Evolutionary conservation across 2,888 invertebrate genomes (phyloP).

Genomic region (Zaprionus lineosus): DNA sequence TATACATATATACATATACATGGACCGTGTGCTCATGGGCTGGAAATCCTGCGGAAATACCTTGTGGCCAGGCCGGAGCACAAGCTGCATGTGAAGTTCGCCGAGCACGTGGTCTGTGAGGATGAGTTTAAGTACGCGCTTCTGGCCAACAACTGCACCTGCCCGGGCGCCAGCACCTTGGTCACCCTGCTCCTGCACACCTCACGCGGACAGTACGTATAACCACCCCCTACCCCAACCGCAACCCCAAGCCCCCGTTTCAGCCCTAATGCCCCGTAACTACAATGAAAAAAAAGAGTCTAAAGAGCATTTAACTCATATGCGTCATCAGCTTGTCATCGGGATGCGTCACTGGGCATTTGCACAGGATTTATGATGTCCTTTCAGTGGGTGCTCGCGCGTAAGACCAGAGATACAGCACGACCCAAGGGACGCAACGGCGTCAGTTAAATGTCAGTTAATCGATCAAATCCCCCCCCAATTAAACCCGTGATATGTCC

Average conservation of each 20-base stretch:
- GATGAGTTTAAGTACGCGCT: conserved; percentile 99
- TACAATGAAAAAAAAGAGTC: neutral
- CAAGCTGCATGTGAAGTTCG: conserved; percentile 99
- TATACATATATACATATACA: neutral
- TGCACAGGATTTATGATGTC: conserved; percentile 2
- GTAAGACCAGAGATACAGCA: no score
- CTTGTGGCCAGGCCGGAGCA: conserved; percentile 91
- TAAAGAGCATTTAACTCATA: conserved; percentile 24
- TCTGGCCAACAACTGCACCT: conserved; percentile 98
- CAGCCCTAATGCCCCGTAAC: conserved; percentile 24
- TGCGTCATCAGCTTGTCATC: conserved; percentile 51
- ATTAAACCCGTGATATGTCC: no score
- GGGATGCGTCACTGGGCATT: conserved; percentile 35
- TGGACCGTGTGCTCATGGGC: conserved; percentile 8
- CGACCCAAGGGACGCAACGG: no score
- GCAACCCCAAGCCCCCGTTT: no score
- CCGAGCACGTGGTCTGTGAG: conserved; percentile 99
- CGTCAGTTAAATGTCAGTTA: no score
- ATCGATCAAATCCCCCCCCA: no score
- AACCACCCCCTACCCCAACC: neutral
- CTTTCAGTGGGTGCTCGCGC: neutral
- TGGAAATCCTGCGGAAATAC: conserved; percentile 52
- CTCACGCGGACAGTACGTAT: conserved; percentile 97
- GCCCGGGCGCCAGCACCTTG: conserved; percentile 97
- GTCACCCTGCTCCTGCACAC: conserved; percentile 98